Base-by-base conservation (phyloP, 2,797 vertebrate genomes). In the Semaprochilodus insignis region DNA sequence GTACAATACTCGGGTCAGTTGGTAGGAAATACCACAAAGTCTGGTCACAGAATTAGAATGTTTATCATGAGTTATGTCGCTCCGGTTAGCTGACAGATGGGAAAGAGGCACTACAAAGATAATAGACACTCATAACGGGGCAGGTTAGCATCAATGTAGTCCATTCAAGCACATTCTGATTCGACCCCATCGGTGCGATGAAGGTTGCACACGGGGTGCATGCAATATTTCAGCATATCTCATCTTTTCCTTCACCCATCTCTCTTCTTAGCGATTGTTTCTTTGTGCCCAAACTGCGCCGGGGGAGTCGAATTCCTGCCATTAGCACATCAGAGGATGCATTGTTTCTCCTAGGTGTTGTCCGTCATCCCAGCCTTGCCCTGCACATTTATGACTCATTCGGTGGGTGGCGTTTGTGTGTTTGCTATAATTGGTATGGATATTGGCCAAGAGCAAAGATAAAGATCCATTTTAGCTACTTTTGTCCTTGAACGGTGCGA, bases 401-500 rank as follows among this genome's bases (percentile, higher is more conserved):
- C 89, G 89, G 84, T 80, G 82, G 83, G 85, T 90, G 87, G 89
- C 88, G 89, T 84, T 81, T 86, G 82, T 85, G 83, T 80, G 77
- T 88, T 88, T 90, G 89, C 90, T 85, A 87, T 90, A 93, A 94
- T 95, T 94, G 94, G 93, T 92, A 94, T 95, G 93, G 93, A 95
- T 93, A 94, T 92, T 93, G 91, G 93, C 93, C 94, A 86, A 94
- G 93, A 96, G 94, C 93, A 93, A 93, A 93, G 91, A 94, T 93
- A 93, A 94, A 94, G 90, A 94, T 94, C 93, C 88, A 91, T 94
- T 94, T 86, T 94, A 92, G 91, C 90, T 93, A 93, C 94, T 93
- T 93, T 94, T 94, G 95, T 95, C 95, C 95, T 96, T 96, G 94
- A 93, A 92, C 91, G 92, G 89, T 86, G 88, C 90, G 87, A 90